Evolutionary conservation across 2,888 invertebrate species (phyloP), one percentile per base, ranked within the genome.

Genomic region (Mimachlamys varia): DNA sequence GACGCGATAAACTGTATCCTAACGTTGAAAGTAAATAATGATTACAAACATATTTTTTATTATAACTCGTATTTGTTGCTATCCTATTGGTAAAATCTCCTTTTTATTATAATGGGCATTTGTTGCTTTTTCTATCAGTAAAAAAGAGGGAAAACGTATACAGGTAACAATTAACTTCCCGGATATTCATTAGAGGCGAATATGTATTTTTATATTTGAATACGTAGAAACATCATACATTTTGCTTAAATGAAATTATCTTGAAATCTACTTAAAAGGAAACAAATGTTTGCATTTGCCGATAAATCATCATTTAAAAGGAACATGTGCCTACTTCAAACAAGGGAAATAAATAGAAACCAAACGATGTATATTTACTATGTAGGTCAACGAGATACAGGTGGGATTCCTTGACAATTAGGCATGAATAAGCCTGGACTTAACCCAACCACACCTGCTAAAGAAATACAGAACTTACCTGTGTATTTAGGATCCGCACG

Each of bases 361-460:
- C 76, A 76, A 76, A 33, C 76, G 76, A 76, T 76, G 76, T 76
- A 27, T 33, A 33, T 76, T 76, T 27, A 76, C 76, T 33, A 76
- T 76, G 19, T 76, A 76, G 76, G 76, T 76, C 76, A 76, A 76
- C 27, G 33, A 76, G 76, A 76, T 76, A 76, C 76, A 76, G 76
- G 76, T 76, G 76, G 27, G 27, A 76, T 76, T 76, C 76, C 76
- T 33, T 15, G 76, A 33, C 17, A 76, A 76, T 76, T 76, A 76
- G 27, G 76, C 76, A 76, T 76, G 76, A 76, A 76, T 27, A 76
- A 76, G 27, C 0, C 33, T 33, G 33, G 76, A 10, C 12, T 76
- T 27, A 76, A 19, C 33, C 76, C 76, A 58, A 33, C 76, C 76
- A 76, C 76, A 76, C 76, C 76, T 76, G 76, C 27, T 76, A 10